Base-by-base conservation (phyloP, 2,113 vertebrate species). In the Melanerpes formicivorus region DNA sequence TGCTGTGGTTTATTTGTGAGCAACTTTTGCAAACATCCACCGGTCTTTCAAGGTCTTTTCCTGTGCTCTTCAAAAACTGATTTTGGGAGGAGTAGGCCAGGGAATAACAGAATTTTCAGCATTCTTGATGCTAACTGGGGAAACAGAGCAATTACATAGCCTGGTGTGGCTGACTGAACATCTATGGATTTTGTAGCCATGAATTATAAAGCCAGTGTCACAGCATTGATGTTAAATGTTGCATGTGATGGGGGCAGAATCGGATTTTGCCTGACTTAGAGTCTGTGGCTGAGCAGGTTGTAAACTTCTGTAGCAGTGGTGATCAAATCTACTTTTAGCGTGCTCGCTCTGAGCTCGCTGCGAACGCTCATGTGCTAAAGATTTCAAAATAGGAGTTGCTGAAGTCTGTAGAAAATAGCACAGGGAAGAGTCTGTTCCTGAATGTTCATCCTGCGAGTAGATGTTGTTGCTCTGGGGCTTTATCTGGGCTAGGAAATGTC, bases 151-250 rank as follows among this genome's bases (percentile, higher is more conserved):
- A 72, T 94, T 80, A 32, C 58, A 11, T 65, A 73, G 69, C 92
- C 44, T 70, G 78, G 25, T 77, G 82, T 77, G 89, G 72, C 84
- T 95, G 78, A 63, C 60, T 84, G 88, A 92, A 54, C 87, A 66
- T 90, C 78, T 84, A 67, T 82, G 80, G 93, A 71, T 92, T 93
- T 87, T 93, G 81, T 27, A 89, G 85, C 78, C 48, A 70, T 88
- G 92, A 80, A 64, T 88, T 87, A 56, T 46, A 76, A 87, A 91
- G 88, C 80, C 48, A 50, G 52, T 50, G 34, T 82, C 3, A 2
- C 78, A 69, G 86, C 48, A 87, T 54, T 93, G 46, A 13, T 90
- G 84, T 94, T 90, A 90, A 95, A 83, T 85, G 72, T 94, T 92
- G 76, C 88, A 59, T 93, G 83, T 92, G 82, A 81, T 84, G 77